A percentile compares a stretch with the other conserved stretches of the same genome.
Conservation (phyloP, 2,113 vertebrate genomes). For the Numida meleagris region DNA sequence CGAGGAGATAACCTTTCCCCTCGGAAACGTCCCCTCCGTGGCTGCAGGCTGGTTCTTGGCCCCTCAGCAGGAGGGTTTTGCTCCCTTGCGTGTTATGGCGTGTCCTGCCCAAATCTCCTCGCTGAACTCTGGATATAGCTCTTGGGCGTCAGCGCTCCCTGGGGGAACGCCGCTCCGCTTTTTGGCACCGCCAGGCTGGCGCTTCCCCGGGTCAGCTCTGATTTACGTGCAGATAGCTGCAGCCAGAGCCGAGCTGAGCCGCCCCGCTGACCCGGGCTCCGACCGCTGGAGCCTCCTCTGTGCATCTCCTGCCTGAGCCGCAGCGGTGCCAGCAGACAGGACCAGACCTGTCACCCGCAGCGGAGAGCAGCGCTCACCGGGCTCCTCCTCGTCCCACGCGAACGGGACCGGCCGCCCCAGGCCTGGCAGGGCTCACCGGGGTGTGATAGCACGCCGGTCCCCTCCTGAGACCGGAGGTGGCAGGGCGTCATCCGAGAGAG, state of each 20-base stretch:
- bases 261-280: neutral
- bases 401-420: neutral
- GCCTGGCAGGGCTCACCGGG: neutral
- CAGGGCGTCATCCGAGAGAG: neutral
- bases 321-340: neutral
- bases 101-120: neutral
- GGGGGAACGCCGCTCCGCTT: neutral
- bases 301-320: neutral
- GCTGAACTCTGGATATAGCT: constrained; percentile 53
- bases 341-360: neutral
- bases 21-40: neutral
- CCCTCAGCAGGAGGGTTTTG: constrained; percentile 34
- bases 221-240: neutral
- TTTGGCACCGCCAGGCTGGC: neutral
- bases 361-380: neutral
- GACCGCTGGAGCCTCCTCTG: neutral
- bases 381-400: neutral
- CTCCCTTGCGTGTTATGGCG: constrained; percentile 40
- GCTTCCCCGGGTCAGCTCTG: neutral
- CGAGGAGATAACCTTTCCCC: constrained; percentile 46
- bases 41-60: neutral
- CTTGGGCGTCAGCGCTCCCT: neutral
- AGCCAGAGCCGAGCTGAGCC: neutral
- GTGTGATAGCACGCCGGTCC: constrained; percentile 24
- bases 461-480: neutral